These are phyloP conservation scores for Oophaga sylvatica DNA, from an alignment of 2,797 vertebrate genomes.

Conservation along the genomic window DNA sequence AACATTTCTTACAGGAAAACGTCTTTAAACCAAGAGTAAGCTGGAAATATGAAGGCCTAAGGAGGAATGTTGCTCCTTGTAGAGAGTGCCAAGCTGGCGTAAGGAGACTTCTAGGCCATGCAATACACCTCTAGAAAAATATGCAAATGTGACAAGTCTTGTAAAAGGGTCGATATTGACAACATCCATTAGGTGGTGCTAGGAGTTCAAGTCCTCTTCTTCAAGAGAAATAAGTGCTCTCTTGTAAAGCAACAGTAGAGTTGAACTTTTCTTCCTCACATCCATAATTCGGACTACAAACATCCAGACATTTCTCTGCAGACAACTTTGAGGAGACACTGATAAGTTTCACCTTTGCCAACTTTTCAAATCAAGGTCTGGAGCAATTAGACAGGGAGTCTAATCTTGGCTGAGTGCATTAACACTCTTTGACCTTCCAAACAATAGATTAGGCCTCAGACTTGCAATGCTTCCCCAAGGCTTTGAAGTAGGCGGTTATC, in stretches of 20 bases:
- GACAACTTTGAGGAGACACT: constrained; percentile 66
- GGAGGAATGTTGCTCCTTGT: too few relatives aligned
- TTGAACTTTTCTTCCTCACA: background rate
- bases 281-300: background rate
- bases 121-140: too few relatives aligned
- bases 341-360: constrained; percentile 76
- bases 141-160: too few relatives aligned
- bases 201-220: too few relatives aligned
- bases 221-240: background rate
- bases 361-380: constrained; percentile 77
- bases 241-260: background rate
- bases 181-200: too few relatives aligned
- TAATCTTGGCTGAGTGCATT: constrained; percentile 95
- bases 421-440: constrained; percentile 90
- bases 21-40: too few relatives aligned
- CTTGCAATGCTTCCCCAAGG: constrained; percentile 78
- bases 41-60: too few relatives aligned
- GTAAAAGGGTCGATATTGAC: too few relatives aligned
- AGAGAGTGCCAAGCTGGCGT: too few relatives aligned
- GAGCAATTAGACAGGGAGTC: constrained; percentile 85
- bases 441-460: constrained; percentile 94
- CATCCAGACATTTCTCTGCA: constrained; percentile 17
- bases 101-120: too few relatives aligned
- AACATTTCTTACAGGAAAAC: too few relatives aligned
- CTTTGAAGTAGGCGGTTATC: constrained; percentile 76